These are phyloP conservation scores for Hedychridium roseum DNA, from an alignment of 2,888 invertebrate genomes.

Conservation along the genomic window DNA sequence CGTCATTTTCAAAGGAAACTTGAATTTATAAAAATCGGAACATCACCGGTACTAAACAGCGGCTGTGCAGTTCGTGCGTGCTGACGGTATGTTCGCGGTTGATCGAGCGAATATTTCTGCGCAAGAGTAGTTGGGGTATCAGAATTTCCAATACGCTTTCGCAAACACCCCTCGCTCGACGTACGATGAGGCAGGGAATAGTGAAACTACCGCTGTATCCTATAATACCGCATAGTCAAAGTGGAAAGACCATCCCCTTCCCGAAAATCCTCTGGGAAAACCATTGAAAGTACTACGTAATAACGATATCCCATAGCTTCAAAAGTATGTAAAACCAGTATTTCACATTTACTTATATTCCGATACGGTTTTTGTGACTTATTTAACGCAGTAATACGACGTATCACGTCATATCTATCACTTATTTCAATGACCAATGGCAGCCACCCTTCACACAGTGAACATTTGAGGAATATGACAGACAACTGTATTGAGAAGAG, in stretches of 20 bases:
- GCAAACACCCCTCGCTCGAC: conserved; percentile 28
- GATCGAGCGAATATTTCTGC: no score
- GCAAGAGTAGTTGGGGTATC: conserved; percentile 27
- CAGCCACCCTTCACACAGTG: no score
- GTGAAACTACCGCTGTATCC: conserved; percentile 23
- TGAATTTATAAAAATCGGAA: conserved; percentile 11
- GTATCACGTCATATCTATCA: no score
- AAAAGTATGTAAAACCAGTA: conserved; percentile 17
- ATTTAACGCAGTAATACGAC: no score
- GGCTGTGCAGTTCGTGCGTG: not conserved
- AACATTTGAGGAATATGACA: not conserved
- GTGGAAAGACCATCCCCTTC: conserved; percentile 16
- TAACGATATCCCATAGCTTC: no score
- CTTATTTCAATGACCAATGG: no score
- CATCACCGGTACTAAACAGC: not conserved
- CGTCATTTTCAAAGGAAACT: conserved; percentile 8
- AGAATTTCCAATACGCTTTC: conserved; percentile 32
- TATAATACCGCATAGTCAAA: no score
- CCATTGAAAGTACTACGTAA: conserved; percentile 21
- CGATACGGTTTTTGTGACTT: not conserved
- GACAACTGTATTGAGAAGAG: not conserved
- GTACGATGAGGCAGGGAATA: conserved; percentile 19
- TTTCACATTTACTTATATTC: not conserved
- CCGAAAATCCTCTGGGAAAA: conserved; percentile 23
- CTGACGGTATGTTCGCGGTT: no score